Evolutionary conservation across 2,113 vertebrate genomes (phyloP), one percentile per base, ranked within the genome.

Genomic region (Tenebrosternarchus preto): DNA sequence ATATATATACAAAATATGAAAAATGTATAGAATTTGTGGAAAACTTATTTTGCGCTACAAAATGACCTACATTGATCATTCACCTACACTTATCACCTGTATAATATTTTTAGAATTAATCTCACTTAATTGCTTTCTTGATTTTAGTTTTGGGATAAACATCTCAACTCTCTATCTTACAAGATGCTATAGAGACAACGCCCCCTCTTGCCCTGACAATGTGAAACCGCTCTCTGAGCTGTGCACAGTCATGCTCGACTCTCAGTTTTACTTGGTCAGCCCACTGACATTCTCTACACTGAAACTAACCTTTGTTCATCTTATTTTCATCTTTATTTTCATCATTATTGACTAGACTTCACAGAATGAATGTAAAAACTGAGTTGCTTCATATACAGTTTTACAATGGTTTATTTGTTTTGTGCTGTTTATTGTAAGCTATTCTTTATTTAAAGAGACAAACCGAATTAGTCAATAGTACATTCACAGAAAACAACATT

Each of bases 171-270:
- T 82, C 9, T 39, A 22, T 77, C 70, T 76, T 64, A 75, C 46
- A 31, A 50, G 61, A 73, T 60, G 63, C 63, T 24, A 76, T 56
- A 43, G 46, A 59, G 27, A 80, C 72, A 81, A 82, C 70, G 80
- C 85, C 83, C 78, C 85, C 82, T 76, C 72, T 67, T 22, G 84
- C 70, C 85, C 90, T 90, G 85, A 84, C 86, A 69, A 84, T 86
- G 59, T 39, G 90, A 90, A 91, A 92, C 90, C 82, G 73, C 80
- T 73, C 81, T 81, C 46, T 43, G 82, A 75, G 64, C 73, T 79
- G 56, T 88, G 89, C 88, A 88, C 88, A 92, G 90, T 92, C 91
- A 91, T 90, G 90, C 85, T 90, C 78, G 83, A 83, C 87, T 93
- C 91, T 93, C 91, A 88, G 77, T 93, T 85, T 93, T 90, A 93